A percentile compares a stretch with the other conserved stretches of the same genome.
Evolutionary conservation across 2,113 vertebrate species (phyloP).

Genomic region (Lepus timidus): DNA sequence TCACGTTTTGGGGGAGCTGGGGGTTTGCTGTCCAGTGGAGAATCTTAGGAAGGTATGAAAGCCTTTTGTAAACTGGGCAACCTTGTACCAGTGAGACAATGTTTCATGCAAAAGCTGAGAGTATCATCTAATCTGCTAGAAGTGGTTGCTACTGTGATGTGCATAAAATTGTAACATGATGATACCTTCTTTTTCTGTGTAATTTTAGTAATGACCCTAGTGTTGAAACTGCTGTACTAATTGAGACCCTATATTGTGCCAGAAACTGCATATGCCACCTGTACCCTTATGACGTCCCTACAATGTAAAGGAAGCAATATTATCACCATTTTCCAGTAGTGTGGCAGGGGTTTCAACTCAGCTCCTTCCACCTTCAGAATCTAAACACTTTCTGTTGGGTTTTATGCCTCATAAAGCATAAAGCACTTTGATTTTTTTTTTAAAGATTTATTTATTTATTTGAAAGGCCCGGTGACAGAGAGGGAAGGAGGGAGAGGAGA

Average conservation of each 20-base stretch:
- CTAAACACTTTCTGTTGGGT: not conserved
- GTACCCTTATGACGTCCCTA: rapidly evolving
- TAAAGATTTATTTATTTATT: no score
- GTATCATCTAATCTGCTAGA: not conserved
- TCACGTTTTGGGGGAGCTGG: not conserved
- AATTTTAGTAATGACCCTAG: not conserved
- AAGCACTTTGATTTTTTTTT: not conserved
- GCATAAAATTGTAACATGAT: not conserved
- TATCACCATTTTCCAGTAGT: rapidly evolving
- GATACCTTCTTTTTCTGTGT: not conserved
- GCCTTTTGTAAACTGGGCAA: not conserved
- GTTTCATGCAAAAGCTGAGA: not conserved
- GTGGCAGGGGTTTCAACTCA: not conserved
- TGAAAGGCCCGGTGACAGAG: no score
- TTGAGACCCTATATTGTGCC: not conserved
- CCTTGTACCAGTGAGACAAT: not conserved
- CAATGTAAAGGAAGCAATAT: not conserved
- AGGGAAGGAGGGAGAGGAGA: no score
- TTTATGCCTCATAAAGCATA: not conserved
- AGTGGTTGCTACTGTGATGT: not conserved
- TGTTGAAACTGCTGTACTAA: not conserved
- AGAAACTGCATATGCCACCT: not conserved
- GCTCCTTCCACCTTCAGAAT: not conserved
- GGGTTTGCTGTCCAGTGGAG: not conserved
- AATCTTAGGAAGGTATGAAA: not conserved